A percentile compares a stretch with the other conserved stretches of the same genome.
Conservation (phyloP, 2,888 invertebrate species). For the Nomada flava region DNA sequence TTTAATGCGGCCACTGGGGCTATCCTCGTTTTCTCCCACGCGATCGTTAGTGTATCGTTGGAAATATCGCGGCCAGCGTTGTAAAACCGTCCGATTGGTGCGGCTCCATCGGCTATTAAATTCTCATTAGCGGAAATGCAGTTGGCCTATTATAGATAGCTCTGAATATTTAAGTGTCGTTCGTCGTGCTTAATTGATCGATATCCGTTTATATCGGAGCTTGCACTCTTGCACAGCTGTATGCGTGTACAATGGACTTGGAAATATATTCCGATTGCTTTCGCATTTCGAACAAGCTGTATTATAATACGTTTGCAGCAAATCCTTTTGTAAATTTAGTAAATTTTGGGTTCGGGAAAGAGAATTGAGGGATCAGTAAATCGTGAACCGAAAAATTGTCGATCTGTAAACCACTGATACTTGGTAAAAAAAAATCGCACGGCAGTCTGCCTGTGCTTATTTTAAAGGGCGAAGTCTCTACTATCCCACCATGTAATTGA, state of each 20-base stretch:
- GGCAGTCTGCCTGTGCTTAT: too few species aligned
- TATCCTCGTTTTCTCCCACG: neutral
- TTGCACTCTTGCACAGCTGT: constrained; percentile 40
- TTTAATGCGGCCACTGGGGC: constrained; percentile 44
- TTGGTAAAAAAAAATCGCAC: too few species aligned
- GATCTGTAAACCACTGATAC: too few species aligned
- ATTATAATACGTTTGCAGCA: constrained; percentile 51
- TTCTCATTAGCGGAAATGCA: constrained; percentile 58
- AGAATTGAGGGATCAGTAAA: too few species aligned
- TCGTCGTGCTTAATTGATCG: constrained; percentile 60
- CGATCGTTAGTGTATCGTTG: constrained; percentile 23
- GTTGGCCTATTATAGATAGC: constrained; percentile 44
- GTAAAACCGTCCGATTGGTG: constrained; percentile 22
- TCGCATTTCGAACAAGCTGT: constrained; percentile 47
- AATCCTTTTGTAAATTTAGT: constrained; percentile 31
- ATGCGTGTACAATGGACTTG: constrained; percentile 21
- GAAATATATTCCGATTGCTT: constrained; percentile 38
- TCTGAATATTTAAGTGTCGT: constrained; percentile 61
- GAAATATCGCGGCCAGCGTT: constrained; percentile 9
- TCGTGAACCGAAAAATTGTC: too few species aligned
- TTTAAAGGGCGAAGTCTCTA: too few species aligned
- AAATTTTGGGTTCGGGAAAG: too few species aligned
- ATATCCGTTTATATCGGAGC: constrained; percentile 44
- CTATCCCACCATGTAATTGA: too few species aligned
- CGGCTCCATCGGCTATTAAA: constrained; percentile 55